A percentile compares a stretch with the other conserved stretches of the same genome.
phyloP scores from a whole-genome alignment of 2,113 vertebrate genomes.

The Nothocercus julius region DNA sequence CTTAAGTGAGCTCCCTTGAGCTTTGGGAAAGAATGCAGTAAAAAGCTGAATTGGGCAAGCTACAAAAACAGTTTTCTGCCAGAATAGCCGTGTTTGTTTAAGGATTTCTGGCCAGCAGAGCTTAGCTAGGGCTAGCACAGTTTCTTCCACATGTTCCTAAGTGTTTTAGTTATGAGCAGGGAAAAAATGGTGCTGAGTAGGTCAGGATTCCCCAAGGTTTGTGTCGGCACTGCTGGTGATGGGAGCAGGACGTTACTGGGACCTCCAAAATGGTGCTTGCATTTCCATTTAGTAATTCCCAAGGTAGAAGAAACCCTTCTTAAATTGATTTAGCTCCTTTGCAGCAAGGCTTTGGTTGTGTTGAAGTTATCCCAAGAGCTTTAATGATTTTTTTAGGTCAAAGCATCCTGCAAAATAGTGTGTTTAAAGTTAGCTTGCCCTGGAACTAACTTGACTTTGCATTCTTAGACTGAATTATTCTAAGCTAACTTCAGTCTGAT shows the following conservation, averaged over 20 bases:
- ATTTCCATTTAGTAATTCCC: background rate
- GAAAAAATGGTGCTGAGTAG: background rate
- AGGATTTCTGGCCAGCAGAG: background rate
- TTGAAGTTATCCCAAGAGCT: background rate
- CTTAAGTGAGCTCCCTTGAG: accelerated
- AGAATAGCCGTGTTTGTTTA: background rate
- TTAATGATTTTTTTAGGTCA: background rate
- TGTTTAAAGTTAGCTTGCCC: background rate
- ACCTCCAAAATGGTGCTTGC: background rate
- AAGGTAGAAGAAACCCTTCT: background rate
- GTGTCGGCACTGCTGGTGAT: background rate
- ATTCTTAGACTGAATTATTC: background rate
- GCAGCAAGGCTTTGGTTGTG: background rate
- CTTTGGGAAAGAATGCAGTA: background rate
- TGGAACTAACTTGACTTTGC: background rate
- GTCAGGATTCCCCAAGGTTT: background rate
- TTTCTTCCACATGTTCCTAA: accelerated
- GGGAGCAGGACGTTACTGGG: accelerated
- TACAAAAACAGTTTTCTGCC: background rate
- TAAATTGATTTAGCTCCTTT: background rate
- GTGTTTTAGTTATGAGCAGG: background rate
- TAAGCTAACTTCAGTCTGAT: background rate
- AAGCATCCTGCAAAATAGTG: background rate
- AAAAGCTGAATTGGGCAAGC: background rate
- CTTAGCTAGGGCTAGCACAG: background rate